Conservation (phyloP, 2,113 vertebrate genomes). For the Sterrhoptilus dennistouni region DNA sequence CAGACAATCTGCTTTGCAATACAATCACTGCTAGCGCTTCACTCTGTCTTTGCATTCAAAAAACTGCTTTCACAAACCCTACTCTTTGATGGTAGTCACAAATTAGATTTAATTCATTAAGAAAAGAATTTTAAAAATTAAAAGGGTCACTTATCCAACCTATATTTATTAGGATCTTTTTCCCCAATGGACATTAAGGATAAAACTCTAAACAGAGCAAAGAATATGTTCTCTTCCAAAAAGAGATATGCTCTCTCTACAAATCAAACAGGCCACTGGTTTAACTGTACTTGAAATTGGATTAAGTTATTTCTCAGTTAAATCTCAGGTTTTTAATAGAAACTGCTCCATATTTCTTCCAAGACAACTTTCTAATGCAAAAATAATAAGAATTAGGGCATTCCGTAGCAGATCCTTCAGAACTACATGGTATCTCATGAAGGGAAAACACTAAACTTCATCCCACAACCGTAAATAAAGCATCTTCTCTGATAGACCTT, state of each 20-base stretch:
- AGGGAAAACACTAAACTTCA: not conserved
- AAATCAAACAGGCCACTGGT: not conserved
- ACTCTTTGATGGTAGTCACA: not conserved
- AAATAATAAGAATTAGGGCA: not conserved
- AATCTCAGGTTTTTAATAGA: not conserved
- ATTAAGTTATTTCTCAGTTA: not conserved
- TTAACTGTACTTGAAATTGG: not conserved
- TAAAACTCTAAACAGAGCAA: not conserved
- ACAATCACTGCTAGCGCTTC: not conserved
- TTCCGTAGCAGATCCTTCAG: not conserved
- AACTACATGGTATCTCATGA: not conserved
- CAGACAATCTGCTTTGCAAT: not conserved
- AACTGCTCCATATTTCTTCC: not conserved
- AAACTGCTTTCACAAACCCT: not conserved
- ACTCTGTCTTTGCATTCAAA: not conserved
- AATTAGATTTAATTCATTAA: not conserved
- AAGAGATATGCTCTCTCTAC: too few relatives aligned
- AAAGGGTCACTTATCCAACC: not conserved
- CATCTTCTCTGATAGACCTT: not conserved
- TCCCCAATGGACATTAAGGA: not conserved
- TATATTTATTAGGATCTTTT: rapidly evolving
- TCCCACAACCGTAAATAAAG: not conserved
- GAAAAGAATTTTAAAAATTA: not conserved
- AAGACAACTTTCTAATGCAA: not conserved
- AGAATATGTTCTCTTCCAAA: not conserved